These are phyloP conservation scores for Urocynchramus pylzowi DNA, from an alignment of 2,113 vertebrate genomes.

Conservation along the genomic window DNA sequence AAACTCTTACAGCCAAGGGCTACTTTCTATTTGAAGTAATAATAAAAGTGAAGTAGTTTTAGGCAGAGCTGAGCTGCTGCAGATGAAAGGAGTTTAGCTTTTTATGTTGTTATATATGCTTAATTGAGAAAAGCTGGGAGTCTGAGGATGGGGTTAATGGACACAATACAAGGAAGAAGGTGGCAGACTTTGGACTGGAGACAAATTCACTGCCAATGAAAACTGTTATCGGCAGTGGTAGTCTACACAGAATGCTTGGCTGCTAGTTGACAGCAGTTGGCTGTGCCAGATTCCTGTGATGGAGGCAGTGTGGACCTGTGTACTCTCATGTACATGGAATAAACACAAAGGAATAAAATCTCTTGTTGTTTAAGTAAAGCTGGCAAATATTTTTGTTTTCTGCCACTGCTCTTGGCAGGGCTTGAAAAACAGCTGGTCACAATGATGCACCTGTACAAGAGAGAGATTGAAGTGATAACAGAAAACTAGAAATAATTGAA, in stretches of 20 bases:
- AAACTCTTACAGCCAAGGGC: not conserved
- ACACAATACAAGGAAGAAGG: not conserved
- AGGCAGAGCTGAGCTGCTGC: not conserved
- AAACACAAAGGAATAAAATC: constrained; percentile 41
- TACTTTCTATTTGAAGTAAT: not conserved
- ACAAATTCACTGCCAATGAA: constrained; percentile 29
- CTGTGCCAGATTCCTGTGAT: constrained; percentile 37
- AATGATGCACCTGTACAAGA: constrained; percentile 19
- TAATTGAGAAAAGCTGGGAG: not conserved
- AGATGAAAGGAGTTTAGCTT: not conserved
- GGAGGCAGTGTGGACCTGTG: not conserved
- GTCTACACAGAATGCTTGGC: constrained; percentile 45
- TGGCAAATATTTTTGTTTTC: constrained; percentile 69
- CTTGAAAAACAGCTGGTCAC: not conserved
- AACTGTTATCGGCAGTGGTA: not conserved
- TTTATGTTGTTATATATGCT: not conserved
- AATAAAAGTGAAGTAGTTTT: not conserved
- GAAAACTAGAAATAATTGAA: not conserved
- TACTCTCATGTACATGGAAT: not conserved
- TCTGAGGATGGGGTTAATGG: not conserved
- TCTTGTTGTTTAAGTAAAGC: not conserved
- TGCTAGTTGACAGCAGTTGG: not conserved
- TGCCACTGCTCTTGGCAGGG: constrained; percentile 14
- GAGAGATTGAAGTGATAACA: not conserved
- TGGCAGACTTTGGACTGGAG: not conserved